Evolutionary conservation across 2,113 vertebrate genomes (phyloP).

Genomic region (Labeo rohita): DNA sequence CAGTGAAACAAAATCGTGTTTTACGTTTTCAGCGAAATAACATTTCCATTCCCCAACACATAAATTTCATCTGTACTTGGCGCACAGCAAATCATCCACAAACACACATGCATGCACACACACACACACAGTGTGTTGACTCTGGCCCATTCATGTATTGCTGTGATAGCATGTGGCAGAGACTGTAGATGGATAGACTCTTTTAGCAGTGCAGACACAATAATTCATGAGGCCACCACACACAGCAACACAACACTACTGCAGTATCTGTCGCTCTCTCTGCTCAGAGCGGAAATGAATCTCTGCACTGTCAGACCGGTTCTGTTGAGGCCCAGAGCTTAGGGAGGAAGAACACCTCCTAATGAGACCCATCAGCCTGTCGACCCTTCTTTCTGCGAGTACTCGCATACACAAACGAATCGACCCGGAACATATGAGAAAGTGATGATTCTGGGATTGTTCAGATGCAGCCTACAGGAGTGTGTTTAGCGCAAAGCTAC

Average conservation of each 20-base stretch:
- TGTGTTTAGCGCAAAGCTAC: neutral
- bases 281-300: conserved; percentile 47
- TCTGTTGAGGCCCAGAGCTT: conserved; percentile 37
- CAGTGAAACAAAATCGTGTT: neutral
- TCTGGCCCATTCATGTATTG: conserved; percentile 37
- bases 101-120: conserved; percentile 8
- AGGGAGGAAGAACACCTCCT: conserved; percentile 43
- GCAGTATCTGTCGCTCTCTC: conserved; percentile 44
- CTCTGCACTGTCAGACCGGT: conserved; percentile 42
- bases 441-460: conserved; percentile 35
- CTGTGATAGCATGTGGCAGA: conserved; percentile 57
- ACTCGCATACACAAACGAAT: neutral
- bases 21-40: neutral
- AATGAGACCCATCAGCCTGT: conserved; percentile 50
- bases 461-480: neutral
- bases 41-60: neutral
- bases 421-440: conserved; percentile 25
- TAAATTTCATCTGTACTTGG: neutral
- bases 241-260: conserved; percentile 47
- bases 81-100: conserved; percentile 7
- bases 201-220: conserved; percentile 61
- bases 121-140: conserved; percentile 32
- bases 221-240: conserved; percentile 57
- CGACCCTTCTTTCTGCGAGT: neutral
- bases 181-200: conserved; percentile 59